Conservation (phyloP, 2,888 invertebrate species). For the Pyrrhosoma nymphula region DNA sequence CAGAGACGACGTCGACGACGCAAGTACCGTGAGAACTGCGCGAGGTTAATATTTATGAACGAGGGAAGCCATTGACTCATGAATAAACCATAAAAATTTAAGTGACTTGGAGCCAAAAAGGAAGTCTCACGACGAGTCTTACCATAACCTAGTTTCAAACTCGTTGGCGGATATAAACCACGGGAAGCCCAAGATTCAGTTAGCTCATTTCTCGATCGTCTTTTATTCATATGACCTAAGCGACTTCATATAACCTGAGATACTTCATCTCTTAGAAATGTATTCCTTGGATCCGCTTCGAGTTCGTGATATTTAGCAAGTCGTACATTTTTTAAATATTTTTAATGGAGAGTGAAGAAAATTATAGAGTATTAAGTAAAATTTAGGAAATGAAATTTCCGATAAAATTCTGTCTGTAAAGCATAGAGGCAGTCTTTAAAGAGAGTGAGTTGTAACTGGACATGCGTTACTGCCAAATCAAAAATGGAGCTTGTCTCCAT, state of each 20-base stretch:
- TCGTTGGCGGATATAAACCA: background rate
- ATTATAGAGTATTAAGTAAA: too few relatives aligned
- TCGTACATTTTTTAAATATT: too few relatives aligned
- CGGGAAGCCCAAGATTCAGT: background rate
- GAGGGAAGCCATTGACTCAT: background rate
- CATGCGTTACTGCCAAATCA: too few relatives aligned
- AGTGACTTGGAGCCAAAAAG: background rate
- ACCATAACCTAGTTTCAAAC: background rate
- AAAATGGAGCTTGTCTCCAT: too few relatives aligned
- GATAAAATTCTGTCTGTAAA: too few relatives aligned
- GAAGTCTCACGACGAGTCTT: background rate
- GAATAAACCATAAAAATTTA: conserved; percentile 13
- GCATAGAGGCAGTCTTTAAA: too few relatives aligned
- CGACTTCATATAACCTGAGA: background rate
- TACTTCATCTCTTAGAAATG: too few relatives aligned
- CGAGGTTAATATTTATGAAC: conserved; percentile 13
- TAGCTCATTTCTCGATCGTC: background rate
- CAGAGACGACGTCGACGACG: background rate
- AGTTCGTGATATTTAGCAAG: too few relatives aligned
- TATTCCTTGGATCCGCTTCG: too few relatives aligned
- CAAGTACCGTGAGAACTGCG: background rate
- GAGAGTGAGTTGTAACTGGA: too few relatives aligned
- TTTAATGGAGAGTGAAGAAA: too few relatives aligned
- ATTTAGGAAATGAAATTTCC: too few relatives aligned
- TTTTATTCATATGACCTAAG: background rate